Evolutionary conservation across 1,140 invertebrate genomes (phyloP).

Genomic region (Trichogramma pretiosum): DNA sequence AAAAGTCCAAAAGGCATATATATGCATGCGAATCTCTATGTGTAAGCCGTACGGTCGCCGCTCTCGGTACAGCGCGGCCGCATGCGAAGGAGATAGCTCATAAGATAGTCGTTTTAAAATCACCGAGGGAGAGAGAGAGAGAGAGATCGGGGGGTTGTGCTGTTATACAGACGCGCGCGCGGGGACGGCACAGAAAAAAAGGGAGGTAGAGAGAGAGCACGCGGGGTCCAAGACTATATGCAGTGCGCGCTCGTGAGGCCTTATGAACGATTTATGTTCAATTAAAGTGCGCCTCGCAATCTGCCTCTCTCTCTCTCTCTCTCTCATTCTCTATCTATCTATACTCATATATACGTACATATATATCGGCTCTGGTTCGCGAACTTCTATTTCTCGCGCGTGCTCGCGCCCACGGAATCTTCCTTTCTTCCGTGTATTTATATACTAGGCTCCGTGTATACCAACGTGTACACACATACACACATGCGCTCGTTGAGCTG

Average conservation of each 20-base stretch:
- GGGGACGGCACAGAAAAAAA: too few relatives aligned
- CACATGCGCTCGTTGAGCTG: constrained; percentile 12
- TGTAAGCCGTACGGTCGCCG: constrained; percentile 11
- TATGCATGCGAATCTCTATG: background rate
- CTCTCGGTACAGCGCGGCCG: too few relatives aligned
- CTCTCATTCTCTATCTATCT: too few relatives aligned
- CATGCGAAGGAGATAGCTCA: constrained; percentile 26
- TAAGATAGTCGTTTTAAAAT: constrained; percentile 32
- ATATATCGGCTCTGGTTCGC: too few relatives aligned
- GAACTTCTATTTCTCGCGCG: too few relatives aligned
- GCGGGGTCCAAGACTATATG: too few relatives aligned
- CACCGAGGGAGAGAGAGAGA: constrained; percentile 13
- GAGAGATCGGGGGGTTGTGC: too few relatives aligned
- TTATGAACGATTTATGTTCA: constrained; percentile 37
- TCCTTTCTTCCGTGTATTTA: constrained; percentile 1
- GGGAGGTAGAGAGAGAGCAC: background rate
- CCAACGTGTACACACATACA: background rate
- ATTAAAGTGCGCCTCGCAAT: constrained; percentile 28
- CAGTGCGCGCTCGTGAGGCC: constrained; percentile 23
- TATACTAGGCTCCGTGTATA: too few relatives aligned
- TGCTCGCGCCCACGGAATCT: too few relatives aligned
- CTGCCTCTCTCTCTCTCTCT: constrained; percentile 10
- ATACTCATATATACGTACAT: too few relatives aligned
- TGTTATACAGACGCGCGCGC: too few relatives aligned
- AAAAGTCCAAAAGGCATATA: background rate